Conservation (phyloP, 2,888 invertebrate genomes). For the Gymnoscelis rufifasciata region DNA sequence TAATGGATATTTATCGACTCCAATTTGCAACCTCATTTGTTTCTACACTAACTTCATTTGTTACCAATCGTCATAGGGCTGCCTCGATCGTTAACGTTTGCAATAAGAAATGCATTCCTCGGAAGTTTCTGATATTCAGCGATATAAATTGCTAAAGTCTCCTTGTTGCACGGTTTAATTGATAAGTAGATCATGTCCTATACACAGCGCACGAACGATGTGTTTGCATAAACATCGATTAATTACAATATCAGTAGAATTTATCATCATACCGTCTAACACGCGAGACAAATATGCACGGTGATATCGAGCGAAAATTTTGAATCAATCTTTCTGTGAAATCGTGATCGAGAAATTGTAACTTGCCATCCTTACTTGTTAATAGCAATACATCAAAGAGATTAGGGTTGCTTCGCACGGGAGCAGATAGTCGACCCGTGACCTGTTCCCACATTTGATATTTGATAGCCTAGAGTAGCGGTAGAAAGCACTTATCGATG, state of each 20-base stretch:
- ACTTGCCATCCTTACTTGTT: constrained; percentile 31
- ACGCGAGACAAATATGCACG: constrained; percentile 16
- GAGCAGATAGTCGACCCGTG: constrained; percentile 63
- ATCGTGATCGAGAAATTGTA: constrained; percentile 19
- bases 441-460: constrained; percentile 61
- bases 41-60: constrained; percentile 33
- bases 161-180: constrained; percentile 2
- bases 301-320: constrained; percentile 17
- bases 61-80: constrained; percentile 33
- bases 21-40: constrained; percentile 35
- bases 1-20: constrained; percentile 44
- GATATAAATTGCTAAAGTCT: no score
- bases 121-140: no score
- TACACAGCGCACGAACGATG: not conserved
- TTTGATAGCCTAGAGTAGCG: constrained; percentile 47
- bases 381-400: constrained; percentile 43
- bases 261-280: constrained; percentile 13
- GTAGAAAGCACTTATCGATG: constrained; percentile 62
- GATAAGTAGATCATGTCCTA: not conserved
- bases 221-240: constrained; percentile 12
- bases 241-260: constrained; percentile 12
- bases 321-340: constrained; percentile 14
- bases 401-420: constrained; percentile 42
- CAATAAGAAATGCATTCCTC: no score
- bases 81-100: no score